These are phyloP conservation scores for Sialis fuliginosa DNA, from an alignment of 2,888 invertebrate genomes.

Conservation along the genomic window DNA sequence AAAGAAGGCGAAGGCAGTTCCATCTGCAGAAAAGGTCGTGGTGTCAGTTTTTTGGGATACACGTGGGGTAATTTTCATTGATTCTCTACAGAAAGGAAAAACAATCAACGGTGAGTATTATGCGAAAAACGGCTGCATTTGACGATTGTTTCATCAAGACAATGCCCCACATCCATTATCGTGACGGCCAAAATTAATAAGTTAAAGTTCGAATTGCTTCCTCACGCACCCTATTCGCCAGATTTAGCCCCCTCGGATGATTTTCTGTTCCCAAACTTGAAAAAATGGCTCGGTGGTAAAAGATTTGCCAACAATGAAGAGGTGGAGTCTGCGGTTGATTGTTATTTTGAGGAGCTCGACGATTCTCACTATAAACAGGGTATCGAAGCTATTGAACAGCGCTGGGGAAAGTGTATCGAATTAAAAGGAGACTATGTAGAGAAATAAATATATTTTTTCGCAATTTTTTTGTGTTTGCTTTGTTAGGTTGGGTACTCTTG, in stretches of 20 bases:
- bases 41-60: conserved; percentile 12
- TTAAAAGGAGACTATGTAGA: too few relatives aligned
- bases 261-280: too few relatives aligned
- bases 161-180: conserved; percentile 9
- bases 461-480: neutral
- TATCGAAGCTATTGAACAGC: conserved; percentile 1
- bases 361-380: conserved; percentile 3
- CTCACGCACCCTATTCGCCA: too few relatives aligned
- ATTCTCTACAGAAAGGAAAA: conserved; percentile 9
- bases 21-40: conserved; percentile 10
- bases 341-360: conserved; percentile 5
- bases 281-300: too few relatives aligned
- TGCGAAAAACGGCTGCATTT: conserved; percentile 9
- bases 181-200: too few relatives aligned
- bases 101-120: conserved; percentile 10
- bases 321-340: conserved; percentile 2
- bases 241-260: too few relatives aligned
- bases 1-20: conserved; percentile 10
- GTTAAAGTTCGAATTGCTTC: too few relatives aligned
- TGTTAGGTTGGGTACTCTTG: neutral
- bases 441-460: conserved; percentile 7
- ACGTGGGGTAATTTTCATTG: conserved; percentile 8
- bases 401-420: conserved; percentile 6
- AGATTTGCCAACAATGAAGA: too few relatives aligned
- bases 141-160: conserved; percentile 10